Evolutionary conservation across 2,113 vertebrate species (phyloP).

Genomic region (Mobula birostris): DNA sequence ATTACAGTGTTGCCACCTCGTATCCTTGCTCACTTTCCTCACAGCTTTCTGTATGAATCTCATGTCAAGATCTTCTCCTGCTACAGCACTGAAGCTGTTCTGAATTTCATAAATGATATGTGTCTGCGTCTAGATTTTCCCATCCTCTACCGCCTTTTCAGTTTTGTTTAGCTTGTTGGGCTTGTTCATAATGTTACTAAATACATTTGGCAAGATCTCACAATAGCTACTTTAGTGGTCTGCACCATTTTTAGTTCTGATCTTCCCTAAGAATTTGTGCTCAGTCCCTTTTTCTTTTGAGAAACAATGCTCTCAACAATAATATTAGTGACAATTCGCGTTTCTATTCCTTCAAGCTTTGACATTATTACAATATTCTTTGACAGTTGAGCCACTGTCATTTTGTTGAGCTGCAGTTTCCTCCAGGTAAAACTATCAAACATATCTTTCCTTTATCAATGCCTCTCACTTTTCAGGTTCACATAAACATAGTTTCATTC

Average conservation of each 20-base stretch:
- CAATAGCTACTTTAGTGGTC: neutral
- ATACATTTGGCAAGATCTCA: neutral
- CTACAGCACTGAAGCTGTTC: neutral
- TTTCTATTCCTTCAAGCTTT: neutral
- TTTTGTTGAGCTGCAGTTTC: neutral
- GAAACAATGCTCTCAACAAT: neutral
- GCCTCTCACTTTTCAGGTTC: neutral
- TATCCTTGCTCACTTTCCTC: neutral
- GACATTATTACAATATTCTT: neutral
- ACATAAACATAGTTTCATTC: neutral
- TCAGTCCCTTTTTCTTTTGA: neutral
- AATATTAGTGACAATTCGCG: neutral
- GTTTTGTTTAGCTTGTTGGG: neutral
- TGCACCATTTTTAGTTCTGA: neutral
- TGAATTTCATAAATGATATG: neutral
- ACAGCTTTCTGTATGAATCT: neutral
- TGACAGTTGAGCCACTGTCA: neutral
- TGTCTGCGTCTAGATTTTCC: neutral
- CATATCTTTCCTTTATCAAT: no score
- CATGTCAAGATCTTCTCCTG: neutral
- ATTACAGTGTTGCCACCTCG: neutral
- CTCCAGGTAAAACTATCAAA: no score
- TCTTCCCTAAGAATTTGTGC: neutral
- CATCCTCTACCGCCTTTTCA: neutral
- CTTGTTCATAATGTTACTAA: neutral